phyloP scores from a whole-genome alignment of 1,140 invertebrate genomes.

The Drosophila seguyi region DNA sequence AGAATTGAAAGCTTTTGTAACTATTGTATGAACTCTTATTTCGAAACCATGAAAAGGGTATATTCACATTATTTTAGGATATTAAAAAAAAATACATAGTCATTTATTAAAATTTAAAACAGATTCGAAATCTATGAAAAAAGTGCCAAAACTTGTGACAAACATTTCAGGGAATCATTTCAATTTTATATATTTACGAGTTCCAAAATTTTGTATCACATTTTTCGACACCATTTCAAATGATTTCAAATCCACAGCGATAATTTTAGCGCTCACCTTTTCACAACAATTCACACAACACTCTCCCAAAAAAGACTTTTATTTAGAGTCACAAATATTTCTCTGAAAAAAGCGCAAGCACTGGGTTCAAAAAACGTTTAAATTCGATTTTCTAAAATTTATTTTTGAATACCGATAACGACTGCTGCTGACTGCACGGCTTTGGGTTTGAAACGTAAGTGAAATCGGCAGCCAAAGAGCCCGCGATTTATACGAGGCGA shows the following conservation, averaged over 20 bases:
- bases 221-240: slow-evolving; percentile 4
- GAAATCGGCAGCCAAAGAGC: slow-evolving; percentile 67
- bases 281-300: slow-evolving; percentile 32
- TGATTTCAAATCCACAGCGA: not conserved
- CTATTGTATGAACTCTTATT: too few relatives aligned
- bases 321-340: not conserved
- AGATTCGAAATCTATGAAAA: not conserved
- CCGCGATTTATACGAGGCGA: slow-evolving; percentile 75
- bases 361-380: slow-evolving; percentile 23
- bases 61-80: too few relatives aligned
- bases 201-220: not conserved
- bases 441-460: slow-evolving; percentile 78
- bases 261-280: slow-evolving; percentile 34
- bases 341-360: slow-evolving; percentile 47
- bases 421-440: slow-evolving; percentile 63
- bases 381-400: slow-evolving; percentile 22
- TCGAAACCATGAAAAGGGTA: too few relatives aligned
- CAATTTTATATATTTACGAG: too few relatives aligned
- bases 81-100: not conserved
- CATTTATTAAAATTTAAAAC: not conserved
- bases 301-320: slow-evolving; percentile 1
- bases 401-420: slow-evolving; percentile 46
- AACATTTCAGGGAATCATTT: not conserved
- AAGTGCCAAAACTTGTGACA: not conserved
- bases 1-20: too few relatives aligned